Percentiles rank a stretch among this genome's conserved stretches.
These are phyloP conservation scores for Dicyrtomina minuta DNA, from an alignment of 2,888 invertebrate species.

Conservation along the genomic window DNA sequence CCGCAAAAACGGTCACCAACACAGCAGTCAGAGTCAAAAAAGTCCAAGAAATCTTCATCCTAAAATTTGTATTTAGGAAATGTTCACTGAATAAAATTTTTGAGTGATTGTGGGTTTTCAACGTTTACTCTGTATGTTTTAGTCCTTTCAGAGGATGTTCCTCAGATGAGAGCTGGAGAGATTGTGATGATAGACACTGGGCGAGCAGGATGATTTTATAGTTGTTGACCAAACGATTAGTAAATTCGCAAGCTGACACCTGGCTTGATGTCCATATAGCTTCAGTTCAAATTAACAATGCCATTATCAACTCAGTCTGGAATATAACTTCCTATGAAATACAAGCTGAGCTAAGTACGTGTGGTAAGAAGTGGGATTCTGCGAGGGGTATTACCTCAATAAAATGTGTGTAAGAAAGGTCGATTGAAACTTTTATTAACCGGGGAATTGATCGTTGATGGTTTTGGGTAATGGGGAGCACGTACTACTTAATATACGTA, in stretches of 20 bases:
- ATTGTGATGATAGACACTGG: conserved; percentile 16
- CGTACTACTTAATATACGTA: no score
- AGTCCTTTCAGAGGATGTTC: neutral
- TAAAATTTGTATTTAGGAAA: neutral
- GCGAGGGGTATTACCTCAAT: no score
- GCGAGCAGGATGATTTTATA: conserved; percentile 12
- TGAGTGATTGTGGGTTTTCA: neutral
- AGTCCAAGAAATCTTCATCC: conserved; percentile 5
- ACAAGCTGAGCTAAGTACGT: no score
- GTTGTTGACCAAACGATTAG: neutral
- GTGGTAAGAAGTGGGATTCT: no score
- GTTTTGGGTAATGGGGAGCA: no score
- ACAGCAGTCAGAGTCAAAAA: conserved; percentile 25
- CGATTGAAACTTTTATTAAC: no score
- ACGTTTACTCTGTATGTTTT: neutral
- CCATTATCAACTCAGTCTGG: no score
- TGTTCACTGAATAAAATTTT: neutral
- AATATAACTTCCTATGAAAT: no score
- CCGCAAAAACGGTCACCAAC: conserved; percentile 26
- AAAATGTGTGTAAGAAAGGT: neutral
- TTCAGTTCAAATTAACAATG: no score
- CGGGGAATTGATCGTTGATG: neutral
- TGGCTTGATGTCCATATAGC: no score
- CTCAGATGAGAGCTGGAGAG: conserved; percentile 17
- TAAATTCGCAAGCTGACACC: no score